Percentiles rank a stretch among this genome's conserved stretches.
These are phyloP conservation scores for Neria commutata DNA, from an alignment of 2,888 invertebrate genomes.

Conservation along the genomic window DNA sequence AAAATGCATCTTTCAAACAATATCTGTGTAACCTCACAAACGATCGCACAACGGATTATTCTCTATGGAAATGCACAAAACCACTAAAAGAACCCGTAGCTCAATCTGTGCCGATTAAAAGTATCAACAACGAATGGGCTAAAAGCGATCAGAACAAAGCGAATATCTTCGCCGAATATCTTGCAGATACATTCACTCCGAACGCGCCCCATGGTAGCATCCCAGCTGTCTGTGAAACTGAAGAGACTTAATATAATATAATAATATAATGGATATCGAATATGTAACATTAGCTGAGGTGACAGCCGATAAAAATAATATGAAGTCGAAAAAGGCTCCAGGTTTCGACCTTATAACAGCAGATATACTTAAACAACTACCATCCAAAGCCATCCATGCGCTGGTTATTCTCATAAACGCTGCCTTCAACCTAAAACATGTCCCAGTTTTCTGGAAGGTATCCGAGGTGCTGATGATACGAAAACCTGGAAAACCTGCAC, in stretches of 20 bases:
- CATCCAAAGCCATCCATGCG: neutral
- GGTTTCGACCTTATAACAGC: slow-evolving; percentile 5
- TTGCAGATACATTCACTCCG: neutral
- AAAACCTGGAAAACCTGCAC: neutral
- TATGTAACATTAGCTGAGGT: neutral
- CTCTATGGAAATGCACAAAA: slow-evolving; percentile 8
- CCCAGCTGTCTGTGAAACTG: neutral
- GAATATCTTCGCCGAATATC: neutral
- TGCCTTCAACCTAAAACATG: neutral
- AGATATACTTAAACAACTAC: slow-evolving; percentile 4
- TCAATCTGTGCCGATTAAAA: neutral
- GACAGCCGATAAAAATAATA: neutral
- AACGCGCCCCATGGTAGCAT: too few species aligned
- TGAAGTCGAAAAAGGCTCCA: slow-evolving; percentile 6
- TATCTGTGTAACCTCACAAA: neutral
- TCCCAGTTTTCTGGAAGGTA: neutral
- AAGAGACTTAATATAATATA: neutral
- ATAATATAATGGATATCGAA: neutral
- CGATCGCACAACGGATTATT: slow-evolving; percentile 1
- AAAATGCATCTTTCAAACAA: neutral
- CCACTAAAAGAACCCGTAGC: neutral
- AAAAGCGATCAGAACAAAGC: slow-evolving; percentile 6
- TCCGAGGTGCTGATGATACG: neutral
- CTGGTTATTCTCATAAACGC: neutral
- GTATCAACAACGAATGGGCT: neutral